Evolutionary conservation across 2,888 invertebrate species (phyloP), one percentile per base, ranked within the genome.

Genomic region (Drosophila mulleri): DNA sequence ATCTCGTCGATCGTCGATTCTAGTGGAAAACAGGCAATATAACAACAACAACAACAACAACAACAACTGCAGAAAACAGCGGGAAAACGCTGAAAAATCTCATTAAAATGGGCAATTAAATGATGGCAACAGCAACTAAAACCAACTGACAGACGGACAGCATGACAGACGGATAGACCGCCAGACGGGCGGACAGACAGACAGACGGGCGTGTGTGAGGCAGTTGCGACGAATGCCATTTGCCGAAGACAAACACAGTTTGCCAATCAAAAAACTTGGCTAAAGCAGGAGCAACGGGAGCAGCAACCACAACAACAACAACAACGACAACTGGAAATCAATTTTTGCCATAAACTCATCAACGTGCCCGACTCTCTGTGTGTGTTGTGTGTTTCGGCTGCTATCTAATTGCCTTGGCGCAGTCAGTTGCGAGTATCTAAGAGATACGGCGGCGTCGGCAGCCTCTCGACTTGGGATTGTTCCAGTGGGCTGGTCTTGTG

Each of bases 41-140:
- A 83, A 67, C 20, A 42, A 42, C n/a, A 58, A 62, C 50, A 50
- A 12, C 44, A 44, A 48, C 48, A 29, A 9, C 39, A 42, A 42
- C 20, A 58, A 62, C 50, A 50, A 57, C 18, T 18, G 61, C 45
- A 50, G 41, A 60, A 50, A 50, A 52, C 66, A 65, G 72, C 67
- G 57, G 72, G 64, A 73, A 84, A 67, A 63, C 72, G 66, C 53
- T 66, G 70, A 76, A 79, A 89, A 90, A 90, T 78, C 89, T 90
- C 90, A 89, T 89, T 89, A 89, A 89, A 89, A 90, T 85, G 80
- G 78, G 90, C 89, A 89, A 89, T 89, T 90, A 89, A 90, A 85
- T 83, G 83, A 82, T 80, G 82, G 78, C 70, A 71, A 71, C 82
- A 87, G 71, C 82, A 77, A 78, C 78, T 76, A 71, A 82, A 83